phyloP scores from a whole-genome alignment of 2,113 vertebrate genomes.

The Oreocharis arfaki region DNA sequence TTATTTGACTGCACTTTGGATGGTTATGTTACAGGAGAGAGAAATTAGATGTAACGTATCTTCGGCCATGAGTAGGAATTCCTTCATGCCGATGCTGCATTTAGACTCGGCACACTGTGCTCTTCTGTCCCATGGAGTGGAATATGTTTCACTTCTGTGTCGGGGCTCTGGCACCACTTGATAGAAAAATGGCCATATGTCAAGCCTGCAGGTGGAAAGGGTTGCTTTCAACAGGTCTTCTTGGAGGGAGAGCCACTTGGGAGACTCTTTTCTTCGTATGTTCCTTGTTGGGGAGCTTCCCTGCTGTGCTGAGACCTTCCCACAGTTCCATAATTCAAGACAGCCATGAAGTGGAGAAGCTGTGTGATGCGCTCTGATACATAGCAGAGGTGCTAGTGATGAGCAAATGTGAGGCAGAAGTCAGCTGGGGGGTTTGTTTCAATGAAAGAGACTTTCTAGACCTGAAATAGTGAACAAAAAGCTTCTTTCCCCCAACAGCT shows the following conservation, averaged over 20 bases:
- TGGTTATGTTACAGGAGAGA: not conserved
- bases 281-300: not conserved
- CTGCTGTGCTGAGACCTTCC: not conserved
- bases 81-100: not conserved
- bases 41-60: fast-evolving
- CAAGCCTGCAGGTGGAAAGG: not conserved
- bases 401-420: not conserved
- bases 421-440: not conserved
- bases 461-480: not conserved
- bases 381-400: not conserved
- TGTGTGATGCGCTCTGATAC: not conserved
- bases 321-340: not conserved
- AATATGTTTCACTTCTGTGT: not conserved
- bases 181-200: not conserved
- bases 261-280: not conserved
- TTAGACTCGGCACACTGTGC: not conserved
- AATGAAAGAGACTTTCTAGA: not conserved
- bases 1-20: not conserved
- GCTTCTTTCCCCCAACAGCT: not conserved
- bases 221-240: not conserved
- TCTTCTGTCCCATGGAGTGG: not conserved
- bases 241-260: not conserved
- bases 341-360: not conserved
- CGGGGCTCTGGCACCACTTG: not conserved
- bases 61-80: not conserved